Evolutionary conservation across 1,140 invertebrate genomes (phyloP).

Genomic region (Acromyrmex echinatior): DNA sequence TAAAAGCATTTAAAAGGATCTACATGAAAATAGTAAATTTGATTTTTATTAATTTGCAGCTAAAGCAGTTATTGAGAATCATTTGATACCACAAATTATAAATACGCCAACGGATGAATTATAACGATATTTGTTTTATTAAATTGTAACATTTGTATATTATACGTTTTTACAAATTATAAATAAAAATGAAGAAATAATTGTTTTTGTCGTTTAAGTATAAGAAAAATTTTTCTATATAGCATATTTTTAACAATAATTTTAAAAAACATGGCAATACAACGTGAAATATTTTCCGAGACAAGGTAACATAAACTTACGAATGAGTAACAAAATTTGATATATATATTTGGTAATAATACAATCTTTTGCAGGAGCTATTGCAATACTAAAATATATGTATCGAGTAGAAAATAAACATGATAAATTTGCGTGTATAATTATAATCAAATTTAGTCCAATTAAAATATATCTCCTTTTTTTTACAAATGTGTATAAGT

Average conservation of each 20-base stretch:
- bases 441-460: background rate
- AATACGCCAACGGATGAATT: slow-evolving; percentile 71
- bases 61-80: slow-evolving; percentile 86
- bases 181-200: slow-evolving; percentile 81
- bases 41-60: slow-evolving; percentile 78
- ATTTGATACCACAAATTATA: slow-evolving; percentile 82
- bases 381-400: slow-evolving; percentile 54
- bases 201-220: slow-evolving; percentile 60
- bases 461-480: slow-evolving; percentile 44
- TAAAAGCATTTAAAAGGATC: slow-evolving; percentile 1
- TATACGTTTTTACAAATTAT: slow-evolving; percentile 74
- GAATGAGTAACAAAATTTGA: slow-evolving; percentile 52
- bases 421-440: slow-evolving; percentile 11
- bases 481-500: slow-evolving; percentile 46
- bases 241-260: background rate
- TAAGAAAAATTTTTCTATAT: slow-evolving; percentile 22
- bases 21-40: background rate
- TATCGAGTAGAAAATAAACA: slow-evolving; percentile 60
- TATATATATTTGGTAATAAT: slow-evolving; percentile 61
- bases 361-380: slow-evolving; percentile 37
- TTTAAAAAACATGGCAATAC: background rate
- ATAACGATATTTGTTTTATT: slow-evolving; percentile 33
- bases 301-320: slow-evolving; percentile 34
- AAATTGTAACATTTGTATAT: slow-evolving; percentile 1
- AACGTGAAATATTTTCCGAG: slow-evolving; percentile 27